phyloP scores from a whole-genome alignment of 2,113 vertebrate genomes.

The Malurus melanocephalus region DNA sequence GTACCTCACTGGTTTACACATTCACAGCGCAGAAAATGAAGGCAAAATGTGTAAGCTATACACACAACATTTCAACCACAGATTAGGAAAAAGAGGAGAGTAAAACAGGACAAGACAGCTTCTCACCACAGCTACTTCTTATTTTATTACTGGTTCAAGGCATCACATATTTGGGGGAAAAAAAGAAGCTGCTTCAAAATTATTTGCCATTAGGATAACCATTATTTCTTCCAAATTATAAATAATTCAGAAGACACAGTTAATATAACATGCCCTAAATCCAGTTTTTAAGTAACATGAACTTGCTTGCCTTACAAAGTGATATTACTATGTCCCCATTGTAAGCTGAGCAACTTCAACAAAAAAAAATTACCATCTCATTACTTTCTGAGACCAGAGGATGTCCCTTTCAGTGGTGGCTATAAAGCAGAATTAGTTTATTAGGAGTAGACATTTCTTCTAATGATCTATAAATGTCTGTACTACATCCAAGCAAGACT shows the following conservation, averaged over 20 bases:
- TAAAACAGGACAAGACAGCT: not conserved
- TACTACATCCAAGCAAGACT: not conserved
- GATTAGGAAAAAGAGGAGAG: not conserved
- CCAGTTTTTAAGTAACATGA: constrained; percentile 3
- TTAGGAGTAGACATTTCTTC: not conserved
- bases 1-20: not conserved
- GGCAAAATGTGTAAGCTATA: not conserved
- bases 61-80: not conserved
- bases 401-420: not conserved
- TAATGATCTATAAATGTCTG: not conserved
- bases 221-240: constrained; percentile 12
- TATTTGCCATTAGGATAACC: not conserved
- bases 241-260: constrained; percentile 25
- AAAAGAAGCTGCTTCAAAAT: not conserved
- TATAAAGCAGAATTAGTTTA: not conserved
- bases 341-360: constrained; percentile 24
- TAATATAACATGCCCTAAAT: not conserved
- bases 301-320: constrained; percentile 30
- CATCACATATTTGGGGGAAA: not conserved
- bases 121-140: not conserved
- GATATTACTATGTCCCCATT: constrained; percentile 3
- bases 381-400: not conserved
- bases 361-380: not conserved
- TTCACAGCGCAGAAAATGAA: accelerated
- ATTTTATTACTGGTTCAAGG: not conserved